phyloP scores from a whole-genome alignment of 1,140 invertebrate species.

The Drosophila nikananu region DNA sequence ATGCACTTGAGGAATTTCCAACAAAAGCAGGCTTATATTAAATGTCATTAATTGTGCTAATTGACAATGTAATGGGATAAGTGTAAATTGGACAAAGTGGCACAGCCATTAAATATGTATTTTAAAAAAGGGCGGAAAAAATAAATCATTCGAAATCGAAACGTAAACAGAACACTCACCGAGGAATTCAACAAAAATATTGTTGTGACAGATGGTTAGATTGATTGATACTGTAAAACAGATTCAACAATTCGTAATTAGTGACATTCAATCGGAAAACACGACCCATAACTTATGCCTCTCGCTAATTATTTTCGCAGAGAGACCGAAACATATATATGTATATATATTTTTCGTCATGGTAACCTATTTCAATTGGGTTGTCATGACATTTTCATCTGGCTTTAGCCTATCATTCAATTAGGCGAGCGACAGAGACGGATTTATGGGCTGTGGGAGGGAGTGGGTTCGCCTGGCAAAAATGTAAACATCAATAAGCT shows the following conservation, averaged over 20 bases:
- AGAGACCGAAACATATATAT: not conserved
- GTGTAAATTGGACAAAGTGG: conserved; percentile 11
- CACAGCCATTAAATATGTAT: not conserved
- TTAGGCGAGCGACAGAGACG: conserved; percentile 38
- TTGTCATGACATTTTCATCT: conserved; percentile 49
- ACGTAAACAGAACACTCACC: not conserved
- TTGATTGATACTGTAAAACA: conserved; percentile 20
- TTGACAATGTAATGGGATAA: conserved; percentile 6
- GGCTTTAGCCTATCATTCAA: conserved; percentile 43
- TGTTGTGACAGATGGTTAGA: conserved; percentile 2
- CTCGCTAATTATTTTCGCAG: conserved; percentile 25
- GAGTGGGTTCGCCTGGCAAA: conserved; percentile 8
- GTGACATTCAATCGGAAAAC: conserved; percentile 16
- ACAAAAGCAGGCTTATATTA: not conserved
- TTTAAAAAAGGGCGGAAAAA: not conserved
- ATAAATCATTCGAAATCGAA: not conserved
- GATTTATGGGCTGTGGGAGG: conserved; percentile 14
- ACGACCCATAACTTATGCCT: conserved; percentile 23
- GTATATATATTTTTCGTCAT: conserved; percentile 4
- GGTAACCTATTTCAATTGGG: conserved; percentile 21
- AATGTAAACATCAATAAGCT: conserved; percentile 64
- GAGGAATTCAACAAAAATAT: conserved; percentile 6
- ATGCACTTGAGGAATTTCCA: not conserved
- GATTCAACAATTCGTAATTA: conserved; percentile 23
- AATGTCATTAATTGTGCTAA: conserved; percentile 25